A percentile compares a stretch with the other conserved stretches of the same genome.
phyloP scores from a whole-genome alignment of 2,797 vertebrate species.

The Delichon dasypus region DNA sequence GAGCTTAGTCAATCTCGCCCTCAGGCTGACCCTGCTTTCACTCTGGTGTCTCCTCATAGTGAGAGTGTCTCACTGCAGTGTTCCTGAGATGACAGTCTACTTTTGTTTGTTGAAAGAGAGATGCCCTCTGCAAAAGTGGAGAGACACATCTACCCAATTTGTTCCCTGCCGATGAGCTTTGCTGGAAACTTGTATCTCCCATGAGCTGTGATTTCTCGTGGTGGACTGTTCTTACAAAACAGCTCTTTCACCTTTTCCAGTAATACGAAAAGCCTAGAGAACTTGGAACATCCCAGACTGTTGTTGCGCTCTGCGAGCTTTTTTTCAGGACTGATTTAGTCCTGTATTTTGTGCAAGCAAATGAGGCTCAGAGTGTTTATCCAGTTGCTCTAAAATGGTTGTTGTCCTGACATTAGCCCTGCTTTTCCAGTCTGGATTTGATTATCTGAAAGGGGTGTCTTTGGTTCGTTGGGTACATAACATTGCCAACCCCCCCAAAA shows the following conservation, averaged over 20 bases:
- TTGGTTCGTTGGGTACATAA: neutral
- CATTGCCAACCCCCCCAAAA: neutral
- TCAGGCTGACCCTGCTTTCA: conserved; percentile 29
- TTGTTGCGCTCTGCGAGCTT: neutral
- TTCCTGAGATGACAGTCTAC: neutral
- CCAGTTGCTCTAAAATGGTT: neutral
- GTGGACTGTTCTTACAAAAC: neutral
- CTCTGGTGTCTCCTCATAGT: neutral
- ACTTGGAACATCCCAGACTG: neutral
- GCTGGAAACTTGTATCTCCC: neutral
- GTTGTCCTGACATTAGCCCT: neutral
- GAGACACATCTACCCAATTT: neutral
- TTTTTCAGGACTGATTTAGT: neutral
- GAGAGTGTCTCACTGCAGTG: neutral
- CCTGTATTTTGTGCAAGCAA: neutral
- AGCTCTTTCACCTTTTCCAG: neutral
- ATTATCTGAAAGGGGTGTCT: neutral
- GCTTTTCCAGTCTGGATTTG: neutral
- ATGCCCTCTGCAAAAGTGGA: neutral
- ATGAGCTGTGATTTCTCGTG: neutral
- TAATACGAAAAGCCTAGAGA: neutral
- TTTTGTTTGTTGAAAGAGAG: neutral
- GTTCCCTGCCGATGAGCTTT: neutral
- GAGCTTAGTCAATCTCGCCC: neutral
- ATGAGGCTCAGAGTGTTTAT: neutral